These are phyloP conservation scores for Poeciliopsis prolifica DNA, from an alignment of 2,113 vertebrate species.

Conservation along the genomic window DNA sequence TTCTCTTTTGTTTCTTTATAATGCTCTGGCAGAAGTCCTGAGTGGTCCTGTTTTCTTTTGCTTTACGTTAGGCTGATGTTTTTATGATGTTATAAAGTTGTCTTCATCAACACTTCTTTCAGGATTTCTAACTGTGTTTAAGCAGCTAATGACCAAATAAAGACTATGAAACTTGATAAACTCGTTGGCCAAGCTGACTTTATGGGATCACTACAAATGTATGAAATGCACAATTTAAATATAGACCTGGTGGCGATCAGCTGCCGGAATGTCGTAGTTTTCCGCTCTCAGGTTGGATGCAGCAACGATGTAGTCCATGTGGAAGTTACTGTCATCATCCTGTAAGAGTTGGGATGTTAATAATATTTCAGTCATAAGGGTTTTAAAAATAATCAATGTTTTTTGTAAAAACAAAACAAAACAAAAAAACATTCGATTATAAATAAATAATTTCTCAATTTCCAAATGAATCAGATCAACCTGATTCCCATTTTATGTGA, in stretches of 20 bases:
- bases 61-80: not conserved
- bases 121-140: not conserved
- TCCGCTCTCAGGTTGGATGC: constrained; percentile 87
- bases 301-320: constrained; percentile 85
- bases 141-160: not conserved
- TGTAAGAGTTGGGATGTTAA: constrained; percentile 54
- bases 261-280: constrained; percentile 86
- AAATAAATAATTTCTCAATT: not conserved
- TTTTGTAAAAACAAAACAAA: no score
- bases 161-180: no score
- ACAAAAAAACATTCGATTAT: not conserved
- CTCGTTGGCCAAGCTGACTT: no score
- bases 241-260: constrained; percentile 76
- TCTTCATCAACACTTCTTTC: not conserved
- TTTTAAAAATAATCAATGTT: not conserved
- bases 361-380: not conserved
- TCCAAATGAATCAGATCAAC: not conserved
- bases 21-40: not conserved
- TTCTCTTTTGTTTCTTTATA: not conserved
- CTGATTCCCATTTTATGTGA: constrained; percentile 3
- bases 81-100: not conserved
- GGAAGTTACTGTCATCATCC: constrained; percentile 85
- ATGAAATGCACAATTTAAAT: not conserved
- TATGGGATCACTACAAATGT: no score
- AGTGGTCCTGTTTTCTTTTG: not conserved